These are phyloP conservation scores for Hybognathus amarus DNA, from an alignment of 2,797 vertebrate species.

Conservation along the genomic window DNA sequence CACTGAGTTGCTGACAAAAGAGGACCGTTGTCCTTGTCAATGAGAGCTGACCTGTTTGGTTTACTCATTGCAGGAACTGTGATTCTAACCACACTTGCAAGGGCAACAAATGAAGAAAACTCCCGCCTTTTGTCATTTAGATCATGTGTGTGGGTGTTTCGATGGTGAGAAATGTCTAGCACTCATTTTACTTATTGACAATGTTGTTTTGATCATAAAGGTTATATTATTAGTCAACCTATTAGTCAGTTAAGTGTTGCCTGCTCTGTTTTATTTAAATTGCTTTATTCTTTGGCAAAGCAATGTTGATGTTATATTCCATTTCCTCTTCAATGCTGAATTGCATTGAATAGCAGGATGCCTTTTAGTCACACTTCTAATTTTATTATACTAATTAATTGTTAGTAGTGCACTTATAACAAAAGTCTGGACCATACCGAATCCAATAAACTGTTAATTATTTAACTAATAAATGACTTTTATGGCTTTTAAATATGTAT, in stretches of 20 bases:
- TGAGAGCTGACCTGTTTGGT: conserved; percentile 64
- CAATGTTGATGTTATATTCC: not conserved
- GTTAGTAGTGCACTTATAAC: not conserved
- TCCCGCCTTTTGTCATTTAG: conserved; percentile 26
- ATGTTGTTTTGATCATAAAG: not conserved
- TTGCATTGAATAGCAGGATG: not conserved
- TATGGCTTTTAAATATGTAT: not conserved
- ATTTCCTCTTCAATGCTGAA: not conserved
- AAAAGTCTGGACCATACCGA: not conserved
- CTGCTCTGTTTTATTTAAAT: not conserved
- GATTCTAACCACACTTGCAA: conserved; percentile 26
- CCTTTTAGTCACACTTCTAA: not conserved
- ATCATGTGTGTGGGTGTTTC: not conserved
- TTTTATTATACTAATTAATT: not conserved
- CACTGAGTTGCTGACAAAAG: conserved; percentile 64
- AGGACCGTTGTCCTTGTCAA: conserved; percentile 49
- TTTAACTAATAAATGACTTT: not conserved
- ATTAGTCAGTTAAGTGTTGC: not conserved
- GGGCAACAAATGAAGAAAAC: not conserved
- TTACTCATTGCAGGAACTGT: conserved; percentile 66
- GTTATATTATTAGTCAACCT: not conserved
- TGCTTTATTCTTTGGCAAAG: not conserved
- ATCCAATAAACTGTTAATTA: not conserved
- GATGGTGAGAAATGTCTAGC: not conserved
- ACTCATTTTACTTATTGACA: not conserved